Conservation (phyloP, 2,797 vertebrate species). For the Sebastes steindachneri region DNA sequence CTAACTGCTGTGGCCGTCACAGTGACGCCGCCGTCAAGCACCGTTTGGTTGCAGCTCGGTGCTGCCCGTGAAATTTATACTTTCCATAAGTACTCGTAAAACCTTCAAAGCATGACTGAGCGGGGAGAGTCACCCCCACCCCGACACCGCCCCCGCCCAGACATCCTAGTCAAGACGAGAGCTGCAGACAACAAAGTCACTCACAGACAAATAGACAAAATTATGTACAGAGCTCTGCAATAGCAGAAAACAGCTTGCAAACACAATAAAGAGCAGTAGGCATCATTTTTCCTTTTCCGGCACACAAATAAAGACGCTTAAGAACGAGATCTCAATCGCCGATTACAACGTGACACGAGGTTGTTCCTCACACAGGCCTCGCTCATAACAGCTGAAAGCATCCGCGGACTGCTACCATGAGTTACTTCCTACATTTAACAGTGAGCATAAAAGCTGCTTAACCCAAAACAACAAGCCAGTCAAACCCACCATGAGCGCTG, state of each 20-base stretch:
- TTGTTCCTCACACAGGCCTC: constrained; percentile 24
- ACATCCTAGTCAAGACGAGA: constrained; percentile 50
- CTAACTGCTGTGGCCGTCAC: constrained; percentile 89
- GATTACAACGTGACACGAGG: constrained; percentile 16
- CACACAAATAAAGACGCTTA: constrained; percentile 38
- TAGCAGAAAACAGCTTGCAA: constrained; percentile 66
- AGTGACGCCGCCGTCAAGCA: constrained; percentile 88
- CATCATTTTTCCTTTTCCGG: constrained; percentile 23
- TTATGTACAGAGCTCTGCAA: constrained; percentile 59
- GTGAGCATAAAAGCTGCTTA: constrained; percentile 37
- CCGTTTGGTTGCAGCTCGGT: constrained; percentile 89
- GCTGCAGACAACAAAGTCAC: constrained; percentile 55
- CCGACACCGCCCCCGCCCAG: constrained; percentile 20
- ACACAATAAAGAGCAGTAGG: constrained; percentile 63
- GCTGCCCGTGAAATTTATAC: constrained; percentile 83
- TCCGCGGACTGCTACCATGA: not conserved
- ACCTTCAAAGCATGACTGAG: constrained; percentile 92
- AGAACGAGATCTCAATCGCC: constrained; percentile 28
- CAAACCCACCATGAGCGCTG: constrained; percentile 31
- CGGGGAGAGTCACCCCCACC: constrained; percentile 55
- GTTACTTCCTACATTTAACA: constrained; percentile 53
- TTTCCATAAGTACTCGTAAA: constrained; percentile 85
- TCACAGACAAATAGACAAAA: constrained; percentile 72
- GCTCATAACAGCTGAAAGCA: constrained; percentile 26
- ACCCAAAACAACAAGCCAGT: constrained; percentile 56